Evolutionary conservation across 2,113 vertebrate genomes (phyloP).

Genomic region (Neoarius graeffei): DNA sequence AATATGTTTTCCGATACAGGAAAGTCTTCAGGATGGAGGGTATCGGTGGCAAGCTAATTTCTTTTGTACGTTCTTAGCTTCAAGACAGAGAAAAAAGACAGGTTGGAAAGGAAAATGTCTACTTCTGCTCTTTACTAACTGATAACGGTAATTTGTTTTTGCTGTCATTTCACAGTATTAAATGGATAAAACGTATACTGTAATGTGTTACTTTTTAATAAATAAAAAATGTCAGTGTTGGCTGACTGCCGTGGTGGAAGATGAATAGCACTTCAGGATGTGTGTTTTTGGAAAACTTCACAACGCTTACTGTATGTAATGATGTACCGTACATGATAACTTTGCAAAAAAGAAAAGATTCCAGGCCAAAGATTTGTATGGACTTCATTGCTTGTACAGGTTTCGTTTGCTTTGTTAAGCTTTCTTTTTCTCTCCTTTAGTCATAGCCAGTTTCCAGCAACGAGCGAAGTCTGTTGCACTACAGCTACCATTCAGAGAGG

Average conservation of each 20-base stretch:
- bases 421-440: background rate
- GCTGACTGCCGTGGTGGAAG: background rate
- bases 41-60: background rate
- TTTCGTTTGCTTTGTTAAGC: background rate
- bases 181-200: background rate
- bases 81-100: background rate
- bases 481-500: background rate
- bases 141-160: background rate
- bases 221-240: background rate
- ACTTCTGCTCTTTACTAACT: background rate
- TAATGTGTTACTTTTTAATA: background rate
- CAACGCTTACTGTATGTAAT: background rate
- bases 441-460: background rate
- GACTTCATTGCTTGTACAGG: background rate
- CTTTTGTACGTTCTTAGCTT: background rate
- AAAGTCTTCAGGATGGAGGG: background rate
- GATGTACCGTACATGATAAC: background rate
- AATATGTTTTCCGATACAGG: background rate
- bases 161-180: background rate
- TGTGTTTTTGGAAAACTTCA: background rate
- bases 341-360: background rate
- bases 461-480: background rate
- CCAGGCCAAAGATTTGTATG: background rate
- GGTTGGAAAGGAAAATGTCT: background rate
- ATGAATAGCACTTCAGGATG: background rate